Conservation (phyloP, 1,140 invertebrate species). For the Bursaphelenchus mucronatus region DNA sequence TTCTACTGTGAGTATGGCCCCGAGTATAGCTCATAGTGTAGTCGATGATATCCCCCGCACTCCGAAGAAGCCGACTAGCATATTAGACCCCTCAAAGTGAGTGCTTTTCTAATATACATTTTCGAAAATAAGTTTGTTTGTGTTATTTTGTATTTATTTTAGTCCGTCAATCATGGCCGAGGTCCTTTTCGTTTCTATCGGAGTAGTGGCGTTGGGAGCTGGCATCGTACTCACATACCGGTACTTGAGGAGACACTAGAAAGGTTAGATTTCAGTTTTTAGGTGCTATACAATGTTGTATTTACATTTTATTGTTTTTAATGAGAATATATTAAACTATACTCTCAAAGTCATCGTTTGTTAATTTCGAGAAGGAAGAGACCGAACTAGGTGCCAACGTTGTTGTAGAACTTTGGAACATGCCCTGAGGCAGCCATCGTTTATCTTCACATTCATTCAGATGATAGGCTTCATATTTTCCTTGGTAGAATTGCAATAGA, state of each 20-base stretch:
- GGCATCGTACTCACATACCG: slow-evolving; percentile 10
- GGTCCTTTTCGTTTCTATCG: slow-evolving; percentile 33
- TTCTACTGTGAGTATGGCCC: slow-evolving; percentile 3
- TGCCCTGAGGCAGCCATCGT: slow-evolving; percentile 17
- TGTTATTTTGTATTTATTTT: slow-evolving; percentile 3
- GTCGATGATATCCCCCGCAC: slow-evolving; percentile 39
- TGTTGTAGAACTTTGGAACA: not conserved
- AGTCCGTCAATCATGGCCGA: slow-evolving; percentile 34
- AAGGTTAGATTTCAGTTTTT: too few relatives aligned
- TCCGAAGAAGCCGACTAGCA: slow-evolving; percentile 33
- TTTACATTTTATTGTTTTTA: too few relatives aligned
- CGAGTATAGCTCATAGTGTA: not conserved
- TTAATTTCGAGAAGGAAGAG: too few relatives aligned
- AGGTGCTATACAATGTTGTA: too few relatives aligned
- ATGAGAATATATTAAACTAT: too few relatives aligned
- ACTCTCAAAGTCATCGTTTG: too few relatives aligned
- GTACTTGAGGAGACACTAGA: slow-evolving; percentile 3
- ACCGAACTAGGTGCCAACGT: too few relatives aligned
- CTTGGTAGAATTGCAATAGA: slow-evolving; percentile 4
- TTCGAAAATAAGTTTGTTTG: not conserved
- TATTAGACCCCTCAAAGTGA: slow-evolving; percentile 37
- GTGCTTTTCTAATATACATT: slow-evolving; percentile 18
- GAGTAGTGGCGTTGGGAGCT: slow-evolving; percentile 24
- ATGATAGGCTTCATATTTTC: slow-evolving; percentile 2
- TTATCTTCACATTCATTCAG: slow-evolving; percentile 15